Base-by-base conservation (phyloP, 2,888 invertebrate genomes). In the Polyommatus iphigenia region DNA sequence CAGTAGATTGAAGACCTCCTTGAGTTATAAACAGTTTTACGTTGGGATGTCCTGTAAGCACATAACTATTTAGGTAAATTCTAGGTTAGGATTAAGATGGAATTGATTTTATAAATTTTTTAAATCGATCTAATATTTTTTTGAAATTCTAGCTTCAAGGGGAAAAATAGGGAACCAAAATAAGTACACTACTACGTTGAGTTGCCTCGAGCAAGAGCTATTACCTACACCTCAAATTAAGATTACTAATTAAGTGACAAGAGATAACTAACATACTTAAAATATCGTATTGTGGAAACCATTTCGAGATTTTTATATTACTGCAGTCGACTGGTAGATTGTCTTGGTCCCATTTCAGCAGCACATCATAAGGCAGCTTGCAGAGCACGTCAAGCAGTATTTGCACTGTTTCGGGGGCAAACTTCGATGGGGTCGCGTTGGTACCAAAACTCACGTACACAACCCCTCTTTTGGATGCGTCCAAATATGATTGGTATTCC, bases 1-100 rank as follows among this genome's bases (percentile, higher is more conserved):
- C 91, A 1, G 90, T 85, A 0, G 92, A 91, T 80, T 91, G 91
- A 0, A 91, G 80, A 18, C 92, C 92, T 75, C 89, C 90, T 86
- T 93, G 92, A 1, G 90, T 90, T 62, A 93, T 87, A 77, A 86
- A 87, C 0, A 86, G 24, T 80, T 91, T 93, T 0, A 94, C 78
- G 76, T 94, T 93, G 3, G 89, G 87, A 82, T 94, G 94, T 50
- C 78, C 88, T 88, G 80, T 13, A 83, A 85, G 41, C 32, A 46
- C 13, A 67, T 13, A 24, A 57, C 6, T 10, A 6, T 36, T 54
- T 54, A 54, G 46, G 59, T 20, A 7, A 59, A 59, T n/a, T 20
- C 7, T 59, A 6, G n/a, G n/a, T 59, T 59, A 59, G 59, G 18
- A n/a, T 20, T 59, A 20, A 54, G 41, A 41, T 10, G 10, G 10